Conservation (phyloP, 1,140 invertebrate genomes). For the Halyomorpha halys region DNA sequence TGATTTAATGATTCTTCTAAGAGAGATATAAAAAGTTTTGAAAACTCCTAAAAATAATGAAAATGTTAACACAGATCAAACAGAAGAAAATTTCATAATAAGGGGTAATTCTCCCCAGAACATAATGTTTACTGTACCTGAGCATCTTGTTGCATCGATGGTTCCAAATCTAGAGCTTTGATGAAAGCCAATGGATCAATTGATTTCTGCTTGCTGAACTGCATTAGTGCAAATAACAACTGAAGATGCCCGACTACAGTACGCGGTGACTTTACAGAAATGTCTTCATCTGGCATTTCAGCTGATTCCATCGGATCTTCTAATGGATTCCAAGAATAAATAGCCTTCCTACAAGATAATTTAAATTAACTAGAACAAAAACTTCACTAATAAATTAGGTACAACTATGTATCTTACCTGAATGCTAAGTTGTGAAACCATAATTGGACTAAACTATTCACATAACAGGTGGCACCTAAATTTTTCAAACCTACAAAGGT, state of each 20-base stretch:
- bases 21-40: constrained; percentile 53
- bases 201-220: constrained; percentile 45
- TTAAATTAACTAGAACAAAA: not conserved
- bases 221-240: constrained; percentile 55
- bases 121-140: constrained; percentile 27
- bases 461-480: constrained; percentile 62
- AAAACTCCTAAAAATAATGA: constrained; percentile 49
- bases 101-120: no score
- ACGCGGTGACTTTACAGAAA: constrained; percentile 34
- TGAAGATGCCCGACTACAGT: constrained; percentile 51
- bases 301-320: constrained; percentile 41
- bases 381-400: not conserved
- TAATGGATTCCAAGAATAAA: constrained; percentile 50
- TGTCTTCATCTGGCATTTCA: constrained; percentile 30
- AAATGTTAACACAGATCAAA: not conserved
- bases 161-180: constrained; percentile 50
- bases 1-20: constrained; percentile 46
- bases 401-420: constrained; percentile 35
- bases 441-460: constrained; percentile 60
- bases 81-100: no score
- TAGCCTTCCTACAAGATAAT: constrained; percentile 41
- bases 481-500: constrained; percentile 56
- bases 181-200: constrained; percentile 55
- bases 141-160: constrained; percentile 55
- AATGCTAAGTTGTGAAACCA: constrained; percentile 61